Conservation (phyloP, 2,113 vertebrate species). For the Otolemur garnettii region DNA sequence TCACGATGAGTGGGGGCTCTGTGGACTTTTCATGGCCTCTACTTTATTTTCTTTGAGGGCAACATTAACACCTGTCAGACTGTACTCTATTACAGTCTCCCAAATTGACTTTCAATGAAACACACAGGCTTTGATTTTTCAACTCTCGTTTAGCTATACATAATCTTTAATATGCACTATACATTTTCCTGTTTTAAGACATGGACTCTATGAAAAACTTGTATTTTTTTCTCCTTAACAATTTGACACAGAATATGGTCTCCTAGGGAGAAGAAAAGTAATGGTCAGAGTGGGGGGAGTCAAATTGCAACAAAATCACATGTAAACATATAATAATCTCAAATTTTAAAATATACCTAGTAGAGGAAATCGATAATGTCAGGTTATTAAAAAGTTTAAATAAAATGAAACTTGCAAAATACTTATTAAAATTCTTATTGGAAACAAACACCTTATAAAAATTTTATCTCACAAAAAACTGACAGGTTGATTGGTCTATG, state of each 20-base stretch:
- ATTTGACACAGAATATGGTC: not conserved
- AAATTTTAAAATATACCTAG: conserved; percentile 24
- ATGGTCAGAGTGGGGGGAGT: not conserved
- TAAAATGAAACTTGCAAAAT: conserved; percentile 5
- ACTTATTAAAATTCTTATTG: conserved; percentile 14
- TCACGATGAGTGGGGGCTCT: not conserved
- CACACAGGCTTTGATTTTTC: conserved; percentile 62
- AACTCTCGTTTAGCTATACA: conserved; percentile 30
- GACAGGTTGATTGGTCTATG: not conserved
- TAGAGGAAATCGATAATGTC: not conserved
- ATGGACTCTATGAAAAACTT: not conserved
- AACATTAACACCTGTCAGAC: conserved; percentile 68
- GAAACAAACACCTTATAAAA: not conserved
- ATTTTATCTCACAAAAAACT: not conserved
- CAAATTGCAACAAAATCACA: conserved; percentile 8
- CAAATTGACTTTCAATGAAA: conserved; percentile 61
- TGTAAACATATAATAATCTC: not conserved
- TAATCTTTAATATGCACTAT: conserved; percentile 33
- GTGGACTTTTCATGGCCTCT: conserved; percentile 32
- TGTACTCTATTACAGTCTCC: conserved; percentile 33
- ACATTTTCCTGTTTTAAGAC: conserved; percentile 11
- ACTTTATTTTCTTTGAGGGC: conserved; percentile 41
- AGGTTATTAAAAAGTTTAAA: conserved; percentile 26
- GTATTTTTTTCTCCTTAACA: not conserved
- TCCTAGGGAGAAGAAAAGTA: no score